Conservation (phyloP, 2,888 invertebrate genomes). For the Drosophila formosana region DNA sequence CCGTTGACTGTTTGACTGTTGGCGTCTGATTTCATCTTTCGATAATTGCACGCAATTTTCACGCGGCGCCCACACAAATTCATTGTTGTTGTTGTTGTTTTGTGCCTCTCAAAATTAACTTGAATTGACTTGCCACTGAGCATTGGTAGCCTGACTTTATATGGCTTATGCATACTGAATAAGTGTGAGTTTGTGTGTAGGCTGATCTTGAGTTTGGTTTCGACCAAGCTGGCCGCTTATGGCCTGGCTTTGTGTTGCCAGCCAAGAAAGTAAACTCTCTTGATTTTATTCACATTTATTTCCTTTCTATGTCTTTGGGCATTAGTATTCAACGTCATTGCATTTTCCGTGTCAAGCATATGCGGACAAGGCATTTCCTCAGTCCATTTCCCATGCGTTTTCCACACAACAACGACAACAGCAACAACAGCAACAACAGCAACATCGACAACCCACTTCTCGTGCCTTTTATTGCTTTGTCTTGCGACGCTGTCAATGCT, state of each 20-base stretch:
- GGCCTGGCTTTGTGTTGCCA: conserved; percentile 23
- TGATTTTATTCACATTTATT: conserved; percentile 63
- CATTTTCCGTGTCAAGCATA: conserved; percentile 76
- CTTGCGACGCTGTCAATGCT: conserved; percentile 36
- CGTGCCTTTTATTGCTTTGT: conserved; percentile 68
- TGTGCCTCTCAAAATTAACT: conserved; percentile 23
- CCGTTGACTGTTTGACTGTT: conserved; percentile 30
- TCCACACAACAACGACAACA: conserved; percentile 56
- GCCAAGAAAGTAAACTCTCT: conserved; percentile 48
- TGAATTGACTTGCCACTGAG: conserved; percentile 35
- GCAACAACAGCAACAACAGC: conserved; percentile 38
- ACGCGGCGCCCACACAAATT: conserved; percentile 63
- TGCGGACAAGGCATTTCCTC: conserved; percentile 62
- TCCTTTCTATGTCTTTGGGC: conserved; percentile 31
- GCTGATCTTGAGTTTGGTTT: conserved; percentile 21
- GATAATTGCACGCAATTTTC: conserved; percentile 78
- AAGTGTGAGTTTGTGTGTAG: conserved; percentile 28
- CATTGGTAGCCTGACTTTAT: conserved; percentile 51
- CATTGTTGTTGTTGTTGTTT: too few species aligned
- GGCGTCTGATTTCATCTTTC: conserved; percentile 72
- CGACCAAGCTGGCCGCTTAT: conserved; percentile 26
- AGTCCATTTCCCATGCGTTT: conserved; percentile 60
- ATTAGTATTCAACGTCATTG: conserved; percentile 68
- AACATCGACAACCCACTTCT: conserved; percentile 62
- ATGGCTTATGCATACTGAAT: conserved; percentile 28